phyloP scores from a whole-genome alignment of 1,140 invertebrate genomes.

The Phenacoccus solenopsis region DNA sequence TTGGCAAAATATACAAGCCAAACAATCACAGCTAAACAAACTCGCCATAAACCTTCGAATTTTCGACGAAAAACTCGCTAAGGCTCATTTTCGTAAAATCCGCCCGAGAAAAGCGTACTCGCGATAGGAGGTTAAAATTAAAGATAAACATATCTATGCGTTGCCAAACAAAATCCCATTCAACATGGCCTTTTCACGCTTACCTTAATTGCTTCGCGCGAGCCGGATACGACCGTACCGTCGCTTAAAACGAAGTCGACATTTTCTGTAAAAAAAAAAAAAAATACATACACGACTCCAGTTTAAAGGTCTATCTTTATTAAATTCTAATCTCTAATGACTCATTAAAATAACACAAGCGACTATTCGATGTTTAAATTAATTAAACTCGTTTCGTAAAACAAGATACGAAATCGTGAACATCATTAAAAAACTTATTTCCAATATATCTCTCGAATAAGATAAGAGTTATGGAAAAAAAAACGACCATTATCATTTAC shows the following conservation, averaged over 20 bases:
- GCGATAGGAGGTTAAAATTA: neutral
- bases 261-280: conserved; percentile 21
- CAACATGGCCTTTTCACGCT: neutral
- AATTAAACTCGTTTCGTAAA: too few relatives aligned
- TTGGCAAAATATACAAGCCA: too few relatives aligned
- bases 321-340: neutral
- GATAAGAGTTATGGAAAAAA: too few relatives aligned
- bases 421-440: too few relatives aligned
- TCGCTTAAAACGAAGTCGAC: conserved; percentile 24
- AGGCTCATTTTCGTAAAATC: too few relatives aligned
- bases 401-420: too few relatives aligned
- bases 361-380: neutral
- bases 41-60: too few relatives aligned
- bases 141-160: neutral
- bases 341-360: neutral
- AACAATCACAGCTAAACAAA: too few relatives aligned
- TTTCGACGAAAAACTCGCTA: too few relatives aligned
- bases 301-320: neutral
- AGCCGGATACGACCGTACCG: neutral
- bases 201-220: neutral
- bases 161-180: neutral
- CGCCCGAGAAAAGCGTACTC: too few relatives aligned
- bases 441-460: too few relatives aligned
- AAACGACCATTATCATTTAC: too few relatives aligned
- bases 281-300: neutral